A percentile compares a stretch with the other conserved stretches of the same genome.
Evolutionary conservation across 2,113 vertebrate genomes (phyloP).

Genomic region (Procavia capensis): DNA sequence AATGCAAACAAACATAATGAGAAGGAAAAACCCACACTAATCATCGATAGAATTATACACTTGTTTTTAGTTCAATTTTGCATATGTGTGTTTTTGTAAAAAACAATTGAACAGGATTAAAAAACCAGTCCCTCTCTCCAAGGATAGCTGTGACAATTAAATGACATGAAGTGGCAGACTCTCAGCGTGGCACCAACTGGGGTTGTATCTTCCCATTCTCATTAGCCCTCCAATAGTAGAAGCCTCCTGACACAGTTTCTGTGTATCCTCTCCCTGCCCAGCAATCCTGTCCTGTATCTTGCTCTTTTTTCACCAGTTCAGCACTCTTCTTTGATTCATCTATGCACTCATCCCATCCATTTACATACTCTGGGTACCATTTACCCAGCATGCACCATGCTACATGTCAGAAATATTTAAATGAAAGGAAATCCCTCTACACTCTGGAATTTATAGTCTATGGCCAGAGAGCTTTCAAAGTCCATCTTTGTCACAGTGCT

Average conservation of each 20-base stretch:
- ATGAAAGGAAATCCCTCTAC: neutral
- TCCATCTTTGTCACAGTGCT: fast-evolving
- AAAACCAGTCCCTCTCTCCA: neutral
- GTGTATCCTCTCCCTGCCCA: fast-evolving
- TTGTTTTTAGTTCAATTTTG: neutral
- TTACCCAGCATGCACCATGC: fast-evolving
- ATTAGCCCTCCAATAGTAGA: neutral
- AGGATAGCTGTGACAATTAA: neutral
- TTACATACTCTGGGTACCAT: neutral
- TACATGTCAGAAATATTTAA: neutral
- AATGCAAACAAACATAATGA: neutral
- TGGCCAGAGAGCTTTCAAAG: too few relatives aligned
- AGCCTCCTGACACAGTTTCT: fast-evolving
- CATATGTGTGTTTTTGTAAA: neutral
- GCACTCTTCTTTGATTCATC: neutral
- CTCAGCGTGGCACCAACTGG: neutral
- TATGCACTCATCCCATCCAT: neutral
- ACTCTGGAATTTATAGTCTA: fast-evolving
- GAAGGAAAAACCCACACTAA: neutral
- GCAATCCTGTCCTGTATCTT: neutral
- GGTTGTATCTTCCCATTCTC: neutral
- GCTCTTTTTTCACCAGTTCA: fast-evolving
- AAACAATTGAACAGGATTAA: neutral
- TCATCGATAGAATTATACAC: neutral
- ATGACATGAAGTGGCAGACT: neutral